A percentile compares a stretch with the other conserved stretches of the same genome.
These are phyloP conservation scores for Drosophila pseudoananassae DNA, from an alignment of 1,140 invertebrate genomes.

Conservation along the genomic window DNA sequence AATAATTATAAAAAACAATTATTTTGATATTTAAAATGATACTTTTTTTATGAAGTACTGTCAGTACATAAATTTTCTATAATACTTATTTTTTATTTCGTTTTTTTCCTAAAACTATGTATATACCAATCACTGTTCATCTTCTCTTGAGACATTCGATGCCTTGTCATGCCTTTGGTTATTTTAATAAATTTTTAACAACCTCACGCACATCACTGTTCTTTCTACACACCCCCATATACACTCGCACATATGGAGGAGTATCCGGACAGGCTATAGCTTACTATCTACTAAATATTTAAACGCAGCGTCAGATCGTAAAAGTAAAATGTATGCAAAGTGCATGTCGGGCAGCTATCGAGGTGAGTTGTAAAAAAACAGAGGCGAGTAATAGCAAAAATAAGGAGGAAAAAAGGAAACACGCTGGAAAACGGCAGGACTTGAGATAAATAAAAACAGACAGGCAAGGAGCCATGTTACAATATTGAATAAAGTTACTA, in stretches of 20 bases:
- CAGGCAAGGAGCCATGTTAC: slow-evolving; percentile 38
- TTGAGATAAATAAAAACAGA: slow-evolving; percentile 71
- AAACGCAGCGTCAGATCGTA: slow-evolving; percentile 76
- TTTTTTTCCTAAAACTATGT: not conserved
- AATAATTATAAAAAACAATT: not conserved
- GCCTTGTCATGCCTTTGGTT: slow-evolving; percentile 52
- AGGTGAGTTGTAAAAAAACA: slow-evolving; percentile 68
- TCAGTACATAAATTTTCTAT: no score
- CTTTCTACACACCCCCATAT: slow-evolving; percentile 3
- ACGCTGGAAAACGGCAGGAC: slow-evolving; percentile 45
- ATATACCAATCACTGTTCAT: slow-evolving; percentile 9
- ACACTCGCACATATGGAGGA: not conserved
- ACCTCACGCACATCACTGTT: slow-evolving; percentile 35
- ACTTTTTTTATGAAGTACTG: no score
- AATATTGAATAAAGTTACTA: slow-evolving; percentile 82
- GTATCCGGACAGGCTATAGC: slow-evolving; percentile 51
- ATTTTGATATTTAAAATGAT: no score
- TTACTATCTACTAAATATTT: slow-evolving; percentile 81
- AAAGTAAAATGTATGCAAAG: slow-evolving; percentile 79
- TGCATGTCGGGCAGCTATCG: slow-evolving; percentile 79
- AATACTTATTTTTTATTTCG: not conserved
- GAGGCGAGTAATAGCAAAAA: slow-evolving; percentile 26
- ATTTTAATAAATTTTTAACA: slow-evolving; percentile 77
- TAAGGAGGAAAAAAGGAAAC: slow-evolving; percentile 9
- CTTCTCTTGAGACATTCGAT: slow-evolving; percentile 18